These are phyloP conservation scores for Jaculus jaculus DNA, from an alignment of 2,113 vertebrate species.

Conservation along the genomic window DNA sequence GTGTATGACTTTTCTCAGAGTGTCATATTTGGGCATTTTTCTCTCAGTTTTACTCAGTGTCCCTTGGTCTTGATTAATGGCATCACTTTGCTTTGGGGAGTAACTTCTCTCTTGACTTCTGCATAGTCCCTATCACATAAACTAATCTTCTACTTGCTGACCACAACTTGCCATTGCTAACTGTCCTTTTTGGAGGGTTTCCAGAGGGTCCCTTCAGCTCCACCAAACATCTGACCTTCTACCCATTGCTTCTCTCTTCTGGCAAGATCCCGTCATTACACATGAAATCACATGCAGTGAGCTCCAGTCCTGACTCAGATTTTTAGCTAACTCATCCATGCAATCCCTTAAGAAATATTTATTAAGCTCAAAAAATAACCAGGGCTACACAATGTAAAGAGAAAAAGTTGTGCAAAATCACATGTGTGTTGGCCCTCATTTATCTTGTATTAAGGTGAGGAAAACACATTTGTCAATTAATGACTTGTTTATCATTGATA, in stretches of 20 bases:
- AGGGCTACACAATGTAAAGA: rapidly evolving
- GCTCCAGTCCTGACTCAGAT: neutral
- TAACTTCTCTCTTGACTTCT: neutral
- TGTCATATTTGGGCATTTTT: constrained; percentile 18
- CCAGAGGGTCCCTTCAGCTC: neutral
- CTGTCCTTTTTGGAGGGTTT: neutral
- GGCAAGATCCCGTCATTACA: neutral
- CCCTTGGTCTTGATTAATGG: constrained; percentile 16
- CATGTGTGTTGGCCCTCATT: neutral
- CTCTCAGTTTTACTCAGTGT: neutral
- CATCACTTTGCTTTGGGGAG: constrained; percentile 10
- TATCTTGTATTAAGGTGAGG: neutral
- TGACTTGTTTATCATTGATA: neutral
- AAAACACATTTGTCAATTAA: neutral
- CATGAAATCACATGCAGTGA: too few species aligned
- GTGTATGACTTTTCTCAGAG: neutral
- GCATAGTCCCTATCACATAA: neutral
- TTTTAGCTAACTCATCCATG: neutral
- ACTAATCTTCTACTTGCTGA: neutral
- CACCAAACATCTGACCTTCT: neutral
- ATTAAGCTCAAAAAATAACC: neutral
- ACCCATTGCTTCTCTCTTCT: constrained; percentile 46
- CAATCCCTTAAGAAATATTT: neutral
- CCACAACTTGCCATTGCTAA: neutral
- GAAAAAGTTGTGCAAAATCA: neutral